Base-by-base conservation (phyloP, 2,888 invertebrate genomes). In the Harpalus rubripes region DNA sequence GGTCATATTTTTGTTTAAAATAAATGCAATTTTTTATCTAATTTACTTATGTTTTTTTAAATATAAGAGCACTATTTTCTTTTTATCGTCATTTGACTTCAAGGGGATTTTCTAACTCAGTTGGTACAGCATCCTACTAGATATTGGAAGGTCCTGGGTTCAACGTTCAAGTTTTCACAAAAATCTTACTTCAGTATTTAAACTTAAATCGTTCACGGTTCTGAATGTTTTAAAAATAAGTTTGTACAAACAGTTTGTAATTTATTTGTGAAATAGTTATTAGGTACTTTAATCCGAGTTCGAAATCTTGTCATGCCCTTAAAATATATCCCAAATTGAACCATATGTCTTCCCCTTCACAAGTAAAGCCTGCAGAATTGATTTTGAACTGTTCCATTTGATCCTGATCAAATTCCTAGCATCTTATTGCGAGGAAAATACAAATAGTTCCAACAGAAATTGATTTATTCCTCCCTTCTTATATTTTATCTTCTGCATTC, bases 301-400 rank as follows among this genome's bases (percentile, higher is more conserved):
- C 15, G 59, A 56, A 56, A 56, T 56, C n/a, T 56, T 56, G n/a
- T n/a, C 32, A 52, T 59, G 59, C 6, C 59, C 16, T 7, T 15
- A 7, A 52, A 8, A 52, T 52, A 52, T 52, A 12, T 52, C 10
- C 10, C 10, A 12, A 12, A 52, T 52, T 52, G 44, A 52, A 52
- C 44, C 12, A 52, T 52, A 8, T 39, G 7, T 68, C 26, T 39
- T 39, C 68, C 39, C 68, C 39, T 22, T 15, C n/a, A 6, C 15
- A 5, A 15, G 32, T 15, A 39, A 68, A 39, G 44, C 44, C 32
- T n/a, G 1, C 39, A 7, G 32, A 68, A 68, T 39, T 68, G 68
- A 68, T 68, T 68, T 39, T 39, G n/a, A 39, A 68, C 15, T 68
- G 39, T 65, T 65, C 65, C 65, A 65, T 65, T 65, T 65, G 26